phyloP scores from a whole-genome alignment of 2,113 vertebrate species.

The Perognathus longimembris region DNA sequence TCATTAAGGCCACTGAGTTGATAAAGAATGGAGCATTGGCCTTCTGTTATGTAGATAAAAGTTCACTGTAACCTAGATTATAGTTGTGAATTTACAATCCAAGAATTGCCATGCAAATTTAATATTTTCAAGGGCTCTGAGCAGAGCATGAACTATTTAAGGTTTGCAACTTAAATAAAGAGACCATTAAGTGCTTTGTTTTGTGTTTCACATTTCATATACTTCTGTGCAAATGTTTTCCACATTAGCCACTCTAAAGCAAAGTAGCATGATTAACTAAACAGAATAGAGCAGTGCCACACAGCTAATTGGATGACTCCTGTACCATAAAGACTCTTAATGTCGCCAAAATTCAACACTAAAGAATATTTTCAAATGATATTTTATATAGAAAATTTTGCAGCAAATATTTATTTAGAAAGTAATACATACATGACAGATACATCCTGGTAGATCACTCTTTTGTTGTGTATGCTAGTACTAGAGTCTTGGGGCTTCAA shows the following conservation, averaged over 20 bases:
- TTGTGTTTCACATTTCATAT: constrained; percentile 14
- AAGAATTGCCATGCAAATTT: neutral
- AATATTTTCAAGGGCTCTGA: constrained; percentile 45
- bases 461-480: neutral
- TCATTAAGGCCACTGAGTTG: neutral
- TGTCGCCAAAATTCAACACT: neutral
- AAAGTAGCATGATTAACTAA: neutral
- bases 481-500: too few species aligned
- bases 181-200: constrained; percentile 34
- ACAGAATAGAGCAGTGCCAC: neutral
- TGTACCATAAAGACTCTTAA: neutral
- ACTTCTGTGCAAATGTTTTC: constrained; percentile 50
- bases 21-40: neutral
- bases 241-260: constrained; percentile 13
- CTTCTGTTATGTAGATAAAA: neutral
- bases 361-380: neutral
- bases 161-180: constrained; percentile 25
- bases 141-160: neutral
- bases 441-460: neutral
- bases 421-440: neutral
- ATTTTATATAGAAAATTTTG: neutral
- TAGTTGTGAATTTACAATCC: neutral
- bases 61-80: neutral
- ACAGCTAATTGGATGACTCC: neutral
- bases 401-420: constrained; percentile 4